phyloP scores from a whole-genome alignment of 2,888 invertebrate genomes.

The Tenthredo amoena region DNA sequence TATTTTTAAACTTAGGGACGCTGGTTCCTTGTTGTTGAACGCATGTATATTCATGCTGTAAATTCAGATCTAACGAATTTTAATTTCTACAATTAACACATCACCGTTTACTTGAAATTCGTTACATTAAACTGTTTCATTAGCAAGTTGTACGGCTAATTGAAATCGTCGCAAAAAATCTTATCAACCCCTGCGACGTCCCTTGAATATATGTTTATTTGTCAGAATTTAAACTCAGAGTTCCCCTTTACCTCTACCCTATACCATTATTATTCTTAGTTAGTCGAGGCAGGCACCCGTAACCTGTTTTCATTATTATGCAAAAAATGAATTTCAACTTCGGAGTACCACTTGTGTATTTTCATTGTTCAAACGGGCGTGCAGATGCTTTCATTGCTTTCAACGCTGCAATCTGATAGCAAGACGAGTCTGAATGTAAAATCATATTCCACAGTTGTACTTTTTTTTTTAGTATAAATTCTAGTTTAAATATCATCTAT shows the following conservation, averaged over 20 bases:
- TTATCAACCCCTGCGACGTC: background rate
- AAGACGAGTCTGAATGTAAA: background rate
- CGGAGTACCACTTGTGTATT: background rate
- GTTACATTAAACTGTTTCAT: background rate
- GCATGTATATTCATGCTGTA: background rate
- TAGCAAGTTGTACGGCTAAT: background rate
- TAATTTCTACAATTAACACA: background rate
- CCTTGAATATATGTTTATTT: background rate
- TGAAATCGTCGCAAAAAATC: background rate
- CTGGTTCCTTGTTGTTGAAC: background rate
- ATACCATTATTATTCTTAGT: constrained; percentile 23
- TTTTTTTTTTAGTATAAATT: background rate
- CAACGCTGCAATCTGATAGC: background rate
- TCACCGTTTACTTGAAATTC: background rate
- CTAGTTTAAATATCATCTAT: background rate
- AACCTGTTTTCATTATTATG: constrained; percentile 18
- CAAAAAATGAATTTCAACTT: background rate
- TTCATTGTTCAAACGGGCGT: background rate
- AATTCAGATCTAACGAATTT: background rate
- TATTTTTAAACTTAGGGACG: background rate
- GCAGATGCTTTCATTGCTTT: background rate
- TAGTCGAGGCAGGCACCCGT: background rate
- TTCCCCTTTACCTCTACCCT: background rate
- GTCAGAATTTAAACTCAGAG: background rate
- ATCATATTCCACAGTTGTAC: background rate